Evolutionary conservation across 37 sponge, comb jelly and placozoan genomes (phyloP), one percentile per base, ranked within the genome.

Genomic region (Petrosia ficiformis): DNA sequence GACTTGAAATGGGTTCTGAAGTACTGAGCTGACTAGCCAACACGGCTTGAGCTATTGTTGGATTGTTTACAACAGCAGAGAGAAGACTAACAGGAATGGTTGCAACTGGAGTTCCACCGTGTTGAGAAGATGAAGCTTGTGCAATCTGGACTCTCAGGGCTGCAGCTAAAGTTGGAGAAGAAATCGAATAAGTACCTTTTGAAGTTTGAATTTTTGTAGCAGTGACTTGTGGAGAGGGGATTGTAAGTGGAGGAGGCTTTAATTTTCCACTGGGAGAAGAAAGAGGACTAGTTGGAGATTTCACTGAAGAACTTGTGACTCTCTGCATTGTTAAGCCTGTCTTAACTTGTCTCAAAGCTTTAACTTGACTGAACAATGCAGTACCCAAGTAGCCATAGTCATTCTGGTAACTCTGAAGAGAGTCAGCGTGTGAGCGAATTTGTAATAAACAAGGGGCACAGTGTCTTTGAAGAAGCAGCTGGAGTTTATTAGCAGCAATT

Each of bases 341-440:
- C 5, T 79, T 57, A 39, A 61, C 73, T 57, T 85, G 86, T 44
- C 78, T 43, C 4, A 85, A 79, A 1, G 74, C 72, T 67, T 84
- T 84, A 10, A 90, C 90, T 37, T 90, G 90, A 68, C 77, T 84
- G 67, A 54, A 90, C 26, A 90, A 52, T 5, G 48, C 59, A 2
- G 36, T 35, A 0, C 90, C 90, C 29, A 90, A 26, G 67, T 73
- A 57, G 39, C 93, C 93, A 68, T 84, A 92, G 38, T 92, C 82
- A 22, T 72, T 40, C 52, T 92, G 89, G 44, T 78, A 92, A 61
- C 57, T 26, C 66, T 78, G 72, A 34, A 81, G 34, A 8, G 78
- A 74, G 78, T 92, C 93, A 28, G 64, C 72, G 30, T 80, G 44
- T 2, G 77, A 65, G 39, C 88, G 43, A 2, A 54, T 44, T 44